These are phyloP conservation scores for Arremon brunneinucha DNA, from an alignment of 2,797 vertebrate genomes.

Conservation along the genomic window DNA sequence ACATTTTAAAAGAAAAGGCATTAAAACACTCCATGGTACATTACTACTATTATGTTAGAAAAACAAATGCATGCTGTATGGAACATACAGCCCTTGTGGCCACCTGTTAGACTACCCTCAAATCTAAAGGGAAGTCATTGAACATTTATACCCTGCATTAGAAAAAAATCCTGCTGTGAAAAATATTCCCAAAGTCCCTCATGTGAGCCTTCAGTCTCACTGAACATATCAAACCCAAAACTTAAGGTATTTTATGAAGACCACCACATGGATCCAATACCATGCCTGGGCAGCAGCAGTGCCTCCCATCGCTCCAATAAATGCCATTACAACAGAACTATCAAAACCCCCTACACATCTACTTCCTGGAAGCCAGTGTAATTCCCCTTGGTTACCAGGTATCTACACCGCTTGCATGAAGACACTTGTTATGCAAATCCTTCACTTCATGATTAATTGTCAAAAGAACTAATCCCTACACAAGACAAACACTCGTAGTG, in stretches of 20 bases:
- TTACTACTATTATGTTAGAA: not conserved
- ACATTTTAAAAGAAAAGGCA: not conserved
- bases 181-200: rapidly evolving
- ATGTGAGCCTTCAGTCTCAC: not conserved
- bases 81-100: not conserved
- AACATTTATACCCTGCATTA: not conserved
- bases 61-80: not conserved
- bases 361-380: not conserved
- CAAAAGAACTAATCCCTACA: not conserved
- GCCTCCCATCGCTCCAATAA: not conserved
- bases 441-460: not conserved
- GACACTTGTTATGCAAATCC: not conserved
- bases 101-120: not conserved
- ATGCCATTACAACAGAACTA: not conserved
- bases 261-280: not conserved
- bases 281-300: not conserved
- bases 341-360: not conserved
- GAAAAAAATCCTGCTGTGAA: not conserved
- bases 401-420: not conserved
- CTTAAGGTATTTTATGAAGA: not conserved
- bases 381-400: not conserved
- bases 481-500: not conserved
- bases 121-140: not conserved
- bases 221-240: not conserved
- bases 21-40: not conserved